Conservation (phyloP, 2,113 vertebrate genomes). For the Natator depressus region DNA sequence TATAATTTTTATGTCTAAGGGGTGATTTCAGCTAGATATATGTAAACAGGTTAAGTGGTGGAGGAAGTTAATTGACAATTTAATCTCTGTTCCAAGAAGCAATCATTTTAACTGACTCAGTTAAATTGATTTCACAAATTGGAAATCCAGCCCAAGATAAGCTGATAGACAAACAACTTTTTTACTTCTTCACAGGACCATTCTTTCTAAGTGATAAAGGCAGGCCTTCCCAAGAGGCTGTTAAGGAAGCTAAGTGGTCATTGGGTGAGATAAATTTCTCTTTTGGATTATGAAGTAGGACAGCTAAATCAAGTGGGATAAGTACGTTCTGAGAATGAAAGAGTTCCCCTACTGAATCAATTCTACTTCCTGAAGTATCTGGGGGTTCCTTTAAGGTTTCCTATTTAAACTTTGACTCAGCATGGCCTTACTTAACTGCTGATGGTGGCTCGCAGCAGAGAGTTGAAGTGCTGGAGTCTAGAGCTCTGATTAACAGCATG, state of each 20-base stretch:
- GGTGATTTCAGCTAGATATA: not conserved
- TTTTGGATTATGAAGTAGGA: not conserved
- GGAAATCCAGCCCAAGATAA: not conserved
- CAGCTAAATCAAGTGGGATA: not conserved
- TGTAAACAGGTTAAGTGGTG: not conserved
- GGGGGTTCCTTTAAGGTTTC: no score
- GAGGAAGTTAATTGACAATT: not conserved
- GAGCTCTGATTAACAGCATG: not conserved
- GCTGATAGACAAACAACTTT: not conserved
- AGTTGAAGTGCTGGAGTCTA: not conserved
- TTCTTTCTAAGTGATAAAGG: not conserved
- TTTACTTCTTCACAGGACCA: rapidly evolving
- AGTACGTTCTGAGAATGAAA: not conserved
- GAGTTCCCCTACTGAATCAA: not conserved
- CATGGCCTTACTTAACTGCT: not conserved
- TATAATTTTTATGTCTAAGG: not conserved
- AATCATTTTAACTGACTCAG: not conserved
- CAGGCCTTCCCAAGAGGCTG: rapidly evolving
- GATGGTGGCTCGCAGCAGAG: not conserved
- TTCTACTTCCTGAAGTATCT: not conserved
- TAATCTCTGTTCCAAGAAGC: not conserved
- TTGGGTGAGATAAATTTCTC: rapidly evolving
- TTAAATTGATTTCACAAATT: not conserved
- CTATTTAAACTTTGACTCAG: not conserved
- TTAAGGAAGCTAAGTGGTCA: not conserved